Conservation (phyloP, 2,113 vertebrate genomes). For the Indicator indicator region DNA sequence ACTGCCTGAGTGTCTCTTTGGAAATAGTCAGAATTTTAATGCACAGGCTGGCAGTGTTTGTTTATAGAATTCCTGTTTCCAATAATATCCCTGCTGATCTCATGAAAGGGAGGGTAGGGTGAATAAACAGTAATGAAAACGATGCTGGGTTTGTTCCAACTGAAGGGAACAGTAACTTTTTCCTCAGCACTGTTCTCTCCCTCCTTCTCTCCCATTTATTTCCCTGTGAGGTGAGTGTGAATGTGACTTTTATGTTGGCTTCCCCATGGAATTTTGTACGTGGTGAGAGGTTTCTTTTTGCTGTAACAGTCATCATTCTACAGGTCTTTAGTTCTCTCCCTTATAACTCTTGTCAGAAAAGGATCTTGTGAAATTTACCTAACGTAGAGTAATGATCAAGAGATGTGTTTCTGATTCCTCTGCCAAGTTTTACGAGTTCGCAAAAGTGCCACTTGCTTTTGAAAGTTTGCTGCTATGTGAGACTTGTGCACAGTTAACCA, state of each 20-base stretch:
- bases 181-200: neutral
- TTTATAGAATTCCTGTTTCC: slow-evolving; percentile 60
- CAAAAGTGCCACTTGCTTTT: neutral
- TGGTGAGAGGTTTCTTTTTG: neutral
- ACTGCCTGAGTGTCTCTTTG: slow-evolving; percentile 4
- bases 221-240: neutral
- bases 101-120: neutral
- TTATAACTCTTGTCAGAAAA: neutral
- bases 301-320: neutral
- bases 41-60: neutral
- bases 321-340: neutral
- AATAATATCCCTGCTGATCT: slow-evolving; percentile 57
- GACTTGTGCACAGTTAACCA: neutral
- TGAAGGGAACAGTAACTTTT: neutral
- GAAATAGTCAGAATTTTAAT: slow-evolving; percentile 61
- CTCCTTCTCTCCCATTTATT: neutral
- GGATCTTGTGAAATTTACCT: neutral
- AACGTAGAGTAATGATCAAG: neutral
- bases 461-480: neutral
- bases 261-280: neutral
- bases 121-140: slow-evolving; percentile 44
- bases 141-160: slow-evolving; percentile 19
- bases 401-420: neutral
- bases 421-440: neutral
- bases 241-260: neutral